Evolutionary conservation across 1,140 invertebrate species (phyloP).

Genomic region (Dinoponera quadriceps): DNA sequence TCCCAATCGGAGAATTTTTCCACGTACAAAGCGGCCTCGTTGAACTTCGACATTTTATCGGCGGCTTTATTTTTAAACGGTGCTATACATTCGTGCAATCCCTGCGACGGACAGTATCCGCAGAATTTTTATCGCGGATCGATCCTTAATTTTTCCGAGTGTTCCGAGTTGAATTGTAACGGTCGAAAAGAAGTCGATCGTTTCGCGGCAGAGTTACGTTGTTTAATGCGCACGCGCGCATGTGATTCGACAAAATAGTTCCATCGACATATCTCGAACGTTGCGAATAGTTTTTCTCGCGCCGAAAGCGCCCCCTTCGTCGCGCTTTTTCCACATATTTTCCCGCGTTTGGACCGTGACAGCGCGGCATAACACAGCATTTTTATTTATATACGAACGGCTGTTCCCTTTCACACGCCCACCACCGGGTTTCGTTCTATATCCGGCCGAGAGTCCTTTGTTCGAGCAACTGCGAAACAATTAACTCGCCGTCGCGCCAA

Average conservation of each 20-base stretch:
- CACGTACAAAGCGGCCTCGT: not conserved
- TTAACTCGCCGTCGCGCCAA: conserved; percentile 20
- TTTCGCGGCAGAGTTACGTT: not conserved
- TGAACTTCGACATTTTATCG: conserved; percentile 24
- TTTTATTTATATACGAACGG: conserved; percentile 39
- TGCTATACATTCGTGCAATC: not conserved
- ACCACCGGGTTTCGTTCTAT: conserved; percentile 8
- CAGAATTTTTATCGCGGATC: not conserved
- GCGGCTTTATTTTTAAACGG: conserved; percentile 14
- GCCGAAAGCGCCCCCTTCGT: not conserved
- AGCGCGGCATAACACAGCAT: not conserved
- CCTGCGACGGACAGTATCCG: not conserved
- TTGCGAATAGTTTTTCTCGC: not conserved
- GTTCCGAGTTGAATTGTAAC: not conserved
- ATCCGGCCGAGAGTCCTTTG: conserved; percentile 26
- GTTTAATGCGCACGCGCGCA: not conserved
- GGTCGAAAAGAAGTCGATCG: not conserved
- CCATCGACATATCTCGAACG: not conserved
- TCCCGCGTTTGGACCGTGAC: not conserved
- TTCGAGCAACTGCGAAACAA: conserved; percentile 44
- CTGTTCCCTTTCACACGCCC: conserved; percentile 24
- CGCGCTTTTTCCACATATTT: not conserved
- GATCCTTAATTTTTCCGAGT: not conserved
- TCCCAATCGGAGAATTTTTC: not conserved
- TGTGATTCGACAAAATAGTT: not conserved